Base-by-base conservation (phyloP, 2,888 invertebrate species). In the Hypomecis atomaria region DNA sequence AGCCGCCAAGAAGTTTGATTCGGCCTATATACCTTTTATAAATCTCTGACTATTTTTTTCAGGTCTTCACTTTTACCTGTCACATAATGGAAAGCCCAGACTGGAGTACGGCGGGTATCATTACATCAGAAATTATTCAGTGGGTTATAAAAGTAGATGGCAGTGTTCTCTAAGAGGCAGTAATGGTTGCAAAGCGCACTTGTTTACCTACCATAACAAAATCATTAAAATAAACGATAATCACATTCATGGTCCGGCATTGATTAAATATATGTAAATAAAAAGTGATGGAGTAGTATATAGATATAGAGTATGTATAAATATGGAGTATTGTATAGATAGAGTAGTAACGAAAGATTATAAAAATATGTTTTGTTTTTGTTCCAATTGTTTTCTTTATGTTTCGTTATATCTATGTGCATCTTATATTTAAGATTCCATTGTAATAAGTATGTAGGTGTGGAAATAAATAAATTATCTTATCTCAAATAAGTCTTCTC, bases 181-280 rank as follows among this genome's bases (percentile, higher is more conserved):
- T 23, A 47, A 38, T 37, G 57, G 61, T 5, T 69, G 69, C 36
- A 64, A 55, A 11, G 77, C 77, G 0, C 37, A 4, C 0, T 4
- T 63, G 9, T 49, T 60, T 5, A 59, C 45, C 0, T 48, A 43
- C n/a, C 50, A 50, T 0, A 38, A 53, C 23, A 7, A 43, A 6
- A 38, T 66, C 1, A 42, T 66, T 7, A 59, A 55, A 37, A 50
- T 47, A 1, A 56, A 67, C 44, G 42, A 59, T 4, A 6, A 45
- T 7, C 71, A 70, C 44, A 70, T 66, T 49, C 71, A 73, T 62
- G 33, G 8, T 23, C 52, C 52, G 36, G n/a, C 49, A 9, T n/a
- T 23, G 23, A 3, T 23, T 23, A 23, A 23, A 23, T 23, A 23
- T 23, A 23, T 23, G 23, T 23, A 23, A 3, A 10, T 47, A 45